Percentiles rank a stretch among this genome's conserved stretches.
Conservation (phyloP, 2,888 invertebrate genomes). For the Andrena bicolor region DNA sequence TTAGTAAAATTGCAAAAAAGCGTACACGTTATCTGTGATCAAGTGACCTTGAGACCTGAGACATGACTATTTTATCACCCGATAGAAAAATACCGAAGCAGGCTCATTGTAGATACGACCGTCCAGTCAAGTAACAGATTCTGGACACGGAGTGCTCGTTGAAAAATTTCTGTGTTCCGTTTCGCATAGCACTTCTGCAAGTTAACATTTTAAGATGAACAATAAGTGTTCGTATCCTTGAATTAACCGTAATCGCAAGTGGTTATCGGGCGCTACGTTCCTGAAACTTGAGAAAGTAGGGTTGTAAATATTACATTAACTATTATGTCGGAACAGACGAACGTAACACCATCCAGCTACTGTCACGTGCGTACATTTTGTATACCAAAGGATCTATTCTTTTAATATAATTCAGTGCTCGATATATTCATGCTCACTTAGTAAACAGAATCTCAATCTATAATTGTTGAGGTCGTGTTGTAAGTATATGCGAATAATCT, state of each 20-base stretch:
- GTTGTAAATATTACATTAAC: constrained; percentile 7
- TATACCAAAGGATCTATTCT: background rate
- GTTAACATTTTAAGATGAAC: background rate
- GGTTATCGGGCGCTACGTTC: background rate
- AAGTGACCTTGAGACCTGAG: background rate
- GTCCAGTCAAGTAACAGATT: constrained; percentile 27
- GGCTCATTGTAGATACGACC: background rate
- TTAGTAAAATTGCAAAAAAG: background rate
- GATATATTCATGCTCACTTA: background rate
- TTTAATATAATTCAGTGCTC: background rate
- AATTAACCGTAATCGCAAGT: constrained; percentile 14
- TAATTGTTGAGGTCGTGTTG: too few species aligned
- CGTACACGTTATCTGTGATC: background rate
- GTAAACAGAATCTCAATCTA: background rate
- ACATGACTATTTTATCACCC: constrained; percentile 24
- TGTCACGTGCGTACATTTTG: constrained; percentile 31
- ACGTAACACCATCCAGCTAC: background rate
- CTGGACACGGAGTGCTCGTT: background rate
- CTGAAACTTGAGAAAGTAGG: constrained; percentile 1
- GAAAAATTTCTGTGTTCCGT: background rate
- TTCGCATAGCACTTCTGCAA: background rate
- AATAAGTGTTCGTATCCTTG: background rate
- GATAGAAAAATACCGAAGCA: constrained; percentile 23
- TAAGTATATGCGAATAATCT: background rate
- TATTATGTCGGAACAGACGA: constrained; percentile 20